A percentile compares a stretch with the other conserved stretches of the same genome.
These are phyloP conservation scores for Macroramphosus scolopax DNA, from an alignment of 2,797 vertebrate genomes.

Conservation along the genomic window DNA sequence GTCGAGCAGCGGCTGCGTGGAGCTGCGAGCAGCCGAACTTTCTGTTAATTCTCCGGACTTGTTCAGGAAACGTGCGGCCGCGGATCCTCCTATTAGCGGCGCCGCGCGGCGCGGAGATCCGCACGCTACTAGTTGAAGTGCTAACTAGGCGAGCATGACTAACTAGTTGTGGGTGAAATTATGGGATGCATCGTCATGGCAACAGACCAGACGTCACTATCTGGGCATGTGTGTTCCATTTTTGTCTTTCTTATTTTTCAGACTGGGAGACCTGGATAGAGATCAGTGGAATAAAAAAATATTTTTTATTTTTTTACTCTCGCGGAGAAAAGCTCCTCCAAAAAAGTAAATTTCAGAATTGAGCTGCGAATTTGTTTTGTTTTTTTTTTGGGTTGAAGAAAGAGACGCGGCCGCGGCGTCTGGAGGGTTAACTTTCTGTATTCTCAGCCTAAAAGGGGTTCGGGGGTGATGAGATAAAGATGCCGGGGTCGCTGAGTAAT, in stretches of 20 bases:
- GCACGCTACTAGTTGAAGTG: slow-evolving; percentile 71
- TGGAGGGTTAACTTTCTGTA: slow-evolving; percentile 82
- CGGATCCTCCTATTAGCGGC: too few relatives aligned
- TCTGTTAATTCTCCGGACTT: too few relatives aligned
- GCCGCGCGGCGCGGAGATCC: too few relatives aligned
- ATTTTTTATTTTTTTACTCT: slow-evolving; percentile 36
- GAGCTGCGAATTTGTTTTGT: slow-evolving; percentile 67
- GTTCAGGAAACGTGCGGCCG: too few relatives aligned
- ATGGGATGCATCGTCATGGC: slow-evolving; percentile 97
- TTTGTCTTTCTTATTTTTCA: slow-evolving; percentile 87
- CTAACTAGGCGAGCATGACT: slow-evolving; percentile 76
- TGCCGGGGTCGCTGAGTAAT: slow-evolving; percentile 92
- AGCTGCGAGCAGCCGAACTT: too few relatives aligned
- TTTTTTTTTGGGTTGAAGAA: slow-evolving; percentile 69
- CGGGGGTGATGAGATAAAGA: slow-evolving; percentile 83
- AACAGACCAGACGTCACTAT: slow-evolving; percentile 98
- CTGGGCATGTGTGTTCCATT: slow-evolving; percentile 93
- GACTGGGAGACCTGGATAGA: slow-evolving; percentile 84
- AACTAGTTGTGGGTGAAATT: slow-evolving; percentile 86
- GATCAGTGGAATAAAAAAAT: slow-evolving; percentile 64
- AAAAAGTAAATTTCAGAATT: slow-evolving; percentile 11
- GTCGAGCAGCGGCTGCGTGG: too few relatives aligned
- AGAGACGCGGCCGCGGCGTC: slow-evolving; percentile 73
- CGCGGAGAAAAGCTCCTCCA: slow-evolving; percentile 27
- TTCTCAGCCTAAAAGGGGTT: slow-evolving; percentile 72